phyloP scores from a whole-genome alignment of 2,113 vertebrate species.

The Cricetomys ansorgei region DNA sequence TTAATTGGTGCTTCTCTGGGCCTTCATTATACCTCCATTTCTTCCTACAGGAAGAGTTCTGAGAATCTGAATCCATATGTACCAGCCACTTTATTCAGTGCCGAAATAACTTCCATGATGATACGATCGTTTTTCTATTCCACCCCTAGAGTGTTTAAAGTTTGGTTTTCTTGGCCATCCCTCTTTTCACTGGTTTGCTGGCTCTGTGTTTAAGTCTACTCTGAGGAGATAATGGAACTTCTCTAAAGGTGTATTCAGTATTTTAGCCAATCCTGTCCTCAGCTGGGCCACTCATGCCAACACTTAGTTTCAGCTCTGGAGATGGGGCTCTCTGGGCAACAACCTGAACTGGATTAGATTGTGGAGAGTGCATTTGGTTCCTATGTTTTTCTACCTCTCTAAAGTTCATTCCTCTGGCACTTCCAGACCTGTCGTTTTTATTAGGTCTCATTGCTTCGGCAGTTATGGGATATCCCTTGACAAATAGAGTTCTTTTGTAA shows the following conservation, averaged over 20 bases:
- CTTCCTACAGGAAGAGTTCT: not conserved
- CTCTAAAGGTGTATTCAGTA: not conserved
- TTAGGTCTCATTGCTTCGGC: slow-evolving; percentile 41
- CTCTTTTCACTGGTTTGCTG: not conserved
- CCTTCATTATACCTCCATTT: not conserved
- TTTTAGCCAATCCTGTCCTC: not conserved
- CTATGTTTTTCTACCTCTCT: not conserved
- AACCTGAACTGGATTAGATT: not conserved
- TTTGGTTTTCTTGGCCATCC: not conserved
- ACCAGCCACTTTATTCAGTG: not conserved
- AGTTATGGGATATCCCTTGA: slow-evolving; percentile 4
- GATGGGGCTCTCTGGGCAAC: not conserved
- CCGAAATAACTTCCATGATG: not conserved
- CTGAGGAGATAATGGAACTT: not conserved
- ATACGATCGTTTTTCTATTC: not conserved
- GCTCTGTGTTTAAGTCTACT: not conserved
- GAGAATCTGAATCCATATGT: not conserved
- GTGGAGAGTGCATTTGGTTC: not conserved
- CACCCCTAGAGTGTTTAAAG: not conserved
- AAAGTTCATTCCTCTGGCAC: not conserved
- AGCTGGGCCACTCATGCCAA: not conserved
- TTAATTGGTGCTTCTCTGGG: not conserved
- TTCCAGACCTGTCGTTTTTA: slow-evolving; percentile 11
- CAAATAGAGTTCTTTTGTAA: slow-evolving; percentile 45
- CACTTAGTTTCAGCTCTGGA: not conserved